phyloP scores from a whole-genome alignment of 64 coral and sea anemone genomes.

The Porites lutea region DNA sequence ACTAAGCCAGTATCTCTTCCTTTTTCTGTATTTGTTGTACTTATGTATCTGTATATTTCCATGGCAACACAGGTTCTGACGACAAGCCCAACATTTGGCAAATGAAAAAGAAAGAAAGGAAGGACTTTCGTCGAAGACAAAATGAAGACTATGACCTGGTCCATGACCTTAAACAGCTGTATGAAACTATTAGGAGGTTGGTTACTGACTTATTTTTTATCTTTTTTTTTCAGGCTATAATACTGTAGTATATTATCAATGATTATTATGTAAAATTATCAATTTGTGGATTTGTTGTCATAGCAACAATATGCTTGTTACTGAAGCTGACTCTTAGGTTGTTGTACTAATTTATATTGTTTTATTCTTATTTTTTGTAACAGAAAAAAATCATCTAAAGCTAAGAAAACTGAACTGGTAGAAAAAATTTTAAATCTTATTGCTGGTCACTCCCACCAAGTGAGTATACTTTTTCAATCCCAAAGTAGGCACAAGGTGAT shows the following conservation, averaged over 20 bases:
- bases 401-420: conserved; percentile 70
- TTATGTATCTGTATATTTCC: no score
- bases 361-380: conserved; percentile 30
- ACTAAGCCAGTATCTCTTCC: no score
- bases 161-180: conserved; percentile 71
- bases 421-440: conserved; percentile 77
- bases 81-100: conserved; percentile 89
- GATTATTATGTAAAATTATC: no score
- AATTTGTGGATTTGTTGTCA: no score
- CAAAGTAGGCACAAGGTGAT: no score
- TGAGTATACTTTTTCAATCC: neutral
- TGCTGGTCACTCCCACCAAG: conserved; percentile 85
- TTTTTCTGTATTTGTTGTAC: no score
- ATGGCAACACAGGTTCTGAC: conserved; percentile 28
- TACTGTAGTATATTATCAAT: no score
- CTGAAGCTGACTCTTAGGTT: no score
- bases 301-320: no score
- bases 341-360: neutral
- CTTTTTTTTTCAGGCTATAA: no score
- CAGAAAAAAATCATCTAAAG: conserved; percentile 74
- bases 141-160: conserved; percentile 86
- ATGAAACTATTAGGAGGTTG: conserved; percentile 94
- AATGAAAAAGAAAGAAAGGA: conserved; percentile 97
- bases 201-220: no score
- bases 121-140: conserved; percentile 80